A percentile compares a stretch with the other conserved stretches of the same genome.
Conservation (phyloP, 2,113 vertebrate species). For the Oncorhynchus tshawytscha region DNA sequence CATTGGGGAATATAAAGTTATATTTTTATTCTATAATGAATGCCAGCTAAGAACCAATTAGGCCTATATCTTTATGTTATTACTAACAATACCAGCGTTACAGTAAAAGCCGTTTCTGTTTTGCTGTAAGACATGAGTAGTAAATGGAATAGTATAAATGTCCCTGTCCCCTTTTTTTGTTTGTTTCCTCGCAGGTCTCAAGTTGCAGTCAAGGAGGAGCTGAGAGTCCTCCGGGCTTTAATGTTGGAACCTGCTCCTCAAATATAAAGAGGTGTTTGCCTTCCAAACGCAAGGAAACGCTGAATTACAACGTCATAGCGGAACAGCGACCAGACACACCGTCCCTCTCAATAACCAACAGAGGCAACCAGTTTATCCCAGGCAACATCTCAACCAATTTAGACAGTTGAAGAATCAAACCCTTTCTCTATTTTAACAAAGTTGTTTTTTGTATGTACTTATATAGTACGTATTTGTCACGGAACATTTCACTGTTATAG, state of each 20-base stretch:
- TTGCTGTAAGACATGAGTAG: slow-evolving; percentile 50
- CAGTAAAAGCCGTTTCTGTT: too few species aligned
- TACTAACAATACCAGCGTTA: too few species aligned
- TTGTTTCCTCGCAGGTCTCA: slow-evolving; percentile 59
- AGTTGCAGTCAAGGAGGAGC: slow-evolving; percentile 84
- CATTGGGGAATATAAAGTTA: too few species aligned
- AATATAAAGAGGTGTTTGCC: slow-evolving; percentile 73
- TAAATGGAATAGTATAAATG: slow-evolving; percentile 28
- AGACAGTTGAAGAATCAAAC: not conserved
- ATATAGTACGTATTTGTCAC: not conserved
- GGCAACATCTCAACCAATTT: slow-evolving; percentile 1
- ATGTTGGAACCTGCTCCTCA: slow-evolving; percentile 76
- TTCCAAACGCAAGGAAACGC: slow-evolving; percentile 59
- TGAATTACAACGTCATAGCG: slow-evolving; percentile 66
- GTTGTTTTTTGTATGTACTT: not conserved
- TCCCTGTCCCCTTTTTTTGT: slow-evolving; percentile 25
- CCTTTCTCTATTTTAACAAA: not conserved
- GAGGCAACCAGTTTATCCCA: slow-evolving; percentile 18
- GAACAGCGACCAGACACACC: slow-evolving; percentile 33
- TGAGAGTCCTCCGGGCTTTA: slow-evolving; percentile 77
- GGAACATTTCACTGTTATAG: not conserved
- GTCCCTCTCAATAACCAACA: slow-evolving; percentile 21
- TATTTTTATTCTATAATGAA: too few species aligned
- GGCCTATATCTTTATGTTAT: too few species aligned
- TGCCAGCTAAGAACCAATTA: too few species aligned